phyloP scores from a whole-genome alignment of 1,140 invertebrate genomes.

The Heliconius hermathena region DNA sequence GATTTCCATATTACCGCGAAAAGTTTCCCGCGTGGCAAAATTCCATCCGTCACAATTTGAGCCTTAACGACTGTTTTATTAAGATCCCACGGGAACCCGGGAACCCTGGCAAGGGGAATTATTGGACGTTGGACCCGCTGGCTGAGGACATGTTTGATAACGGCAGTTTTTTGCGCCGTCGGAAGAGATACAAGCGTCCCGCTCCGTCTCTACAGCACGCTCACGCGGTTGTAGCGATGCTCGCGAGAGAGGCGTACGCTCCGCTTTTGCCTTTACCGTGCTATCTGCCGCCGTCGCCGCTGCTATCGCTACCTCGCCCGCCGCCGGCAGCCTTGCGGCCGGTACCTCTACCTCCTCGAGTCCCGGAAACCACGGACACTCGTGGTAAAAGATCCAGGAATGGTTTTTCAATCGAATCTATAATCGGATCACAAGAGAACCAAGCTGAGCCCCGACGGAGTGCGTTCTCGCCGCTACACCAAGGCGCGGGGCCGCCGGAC shows the following conservation, averaged over 20 bases:
- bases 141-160: conserved; percentile 99
- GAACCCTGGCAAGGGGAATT: conserved; percentile 99
- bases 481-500: conserved; percentile 66
- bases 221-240: conserved; percentile 74
- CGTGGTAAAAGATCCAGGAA: conserved; percentile 71
- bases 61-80: conserved; percentile 99
- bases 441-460: conserved; percentile 65
- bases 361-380: conserved; percentile 65
- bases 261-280: conserved; percentile 74
- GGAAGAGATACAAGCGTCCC: conserved; percentile 97
- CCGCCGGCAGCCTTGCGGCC: conserved; percentile 72
- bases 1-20: conserved; percentile 97
- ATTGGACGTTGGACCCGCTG: conserved; percentile 98
- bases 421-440: conserved; percentile 68
- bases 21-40: conserved; percentile 99
- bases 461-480: conserved; percentile 76
- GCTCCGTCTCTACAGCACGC: conserved; percentile 77
- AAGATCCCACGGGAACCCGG: conserved; percentile 99
- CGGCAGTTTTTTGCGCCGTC: conserved; percentile 95
- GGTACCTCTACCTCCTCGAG: conserved; percentile 67
- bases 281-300: conserved; percentile 68
- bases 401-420: conserved; percentile 80
- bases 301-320: conserved; percentile 69
- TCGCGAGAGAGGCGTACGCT: conserved; percentile 76
- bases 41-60: conserved; percentile 98